Evolutionary conservation across 2,888 invertebrate species (phyloP), one percentile per base, ranked within the genome.

Genomic region (Cantharis lateralis): DNA sequence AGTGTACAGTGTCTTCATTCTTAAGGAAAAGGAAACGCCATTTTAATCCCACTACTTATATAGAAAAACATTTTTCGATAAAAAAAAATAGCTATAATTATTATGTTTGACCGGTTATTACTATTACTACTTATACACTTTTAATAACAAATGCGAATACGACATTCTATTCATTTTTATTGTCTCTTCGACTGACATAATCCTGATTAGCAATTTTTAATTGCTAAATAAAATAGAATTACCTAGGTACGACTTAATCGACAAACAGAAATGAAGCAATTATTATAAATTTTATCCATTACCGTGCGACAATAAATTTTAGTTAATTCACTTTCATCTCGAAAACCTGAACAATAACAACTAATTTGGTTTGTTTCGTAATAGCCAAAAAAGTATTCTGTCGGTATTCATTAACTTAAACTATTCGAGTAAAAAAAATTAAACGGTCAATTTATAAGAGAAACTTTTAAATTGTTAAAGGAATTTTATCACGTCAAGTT

Each of bases 1-100:
- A 82, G 82, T 84, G 83, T 84, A 84, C 83, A 84, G 85, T 84
- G 84, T 84, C 85, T 85, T 85, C 85, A 85, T 85, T 84, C 84
- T 85, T 84, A 79, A 82, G 81, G 84, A 85, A 85, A 85, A 84
- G 85, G 82, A 81, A 48, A 48, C 48, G 48, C 48, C 48, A 84
- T 84, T 85, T 83, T 84, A 85, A 85, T 85, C 82, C 82, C 82
- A 81, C 82, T 84, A 85, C 84, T 83, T 83, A 82, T 84, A 83
- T 84, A 83, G 84, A 83, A 82, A 83, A 82, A 18, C 80, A 82
- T 82, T 82, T 83, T 81, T 83, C 82, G 81, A 81, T 82, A 82
- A 82, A 83, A 83, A 64, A 82, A 82, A 82, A 83, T 81, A 77
- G 82, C 82, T 83, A 82, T 83, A 83, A 84, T 83, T 48, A 48